Evolutionary conservation across 2,888 invertebrate genomes (phyloP).

Genomic region (Amaurobius ferox): DNA sequence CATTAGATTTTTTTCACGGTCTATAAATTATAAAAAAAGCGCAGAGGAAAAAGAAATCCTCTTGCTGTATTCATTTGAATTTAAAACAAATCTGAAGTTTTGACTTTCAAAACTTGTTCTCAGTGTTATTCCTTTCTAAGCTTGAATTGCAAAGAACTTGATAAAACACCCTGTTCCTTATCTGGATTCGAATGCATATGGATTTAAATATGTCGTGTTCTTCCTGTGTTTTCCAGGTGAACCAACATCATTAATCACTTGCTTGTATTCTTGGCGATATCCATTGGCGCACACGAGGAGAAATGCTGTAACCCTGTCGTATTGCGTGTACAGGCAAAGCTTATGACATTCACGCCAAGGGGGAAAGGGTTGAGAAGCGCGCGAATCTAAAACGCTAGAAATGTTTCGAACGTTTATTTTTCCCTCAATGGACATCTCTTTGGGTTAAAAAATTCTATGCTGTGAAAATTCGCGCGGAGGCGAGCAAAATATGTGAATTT

Average conservation of each 20-base stretch:
- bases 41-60: no score
- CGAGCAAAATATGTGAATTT: neutral
- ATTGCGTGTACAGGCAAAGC: slow-evolving; percentile 32
- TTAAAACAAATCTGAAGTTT: no score
- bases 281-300: slow-evolving; percentile 19
- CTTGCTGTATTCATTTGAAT: no score
- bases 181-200: neutral
- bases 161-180: neutral
- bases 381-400: slow-evolving; percentile 43
- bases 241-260: slow-evolving; percentile 52
- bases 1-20: no score
- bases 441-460: neutral
- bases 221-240: slow-evolving; percentile 52
- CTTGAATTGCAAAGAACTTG: no score
- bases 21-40: no score
- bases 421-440: neutral
- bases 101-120: no score
- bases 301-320: slow-evolving; percentile 44
- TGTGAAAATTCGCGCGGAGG: neutral
- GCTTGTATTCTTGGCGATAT: slow-evolving; percentile 42
- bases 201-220: neutral
- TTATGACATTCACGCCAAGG: slow-evolving; percentile 59
- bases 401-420: neutral
- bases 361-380: slow-evolving; percentile 62
- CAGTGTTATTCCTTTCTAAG: no score